Conservation (phyloP, 2,113 vertebrate genomes). For the Lanius ludovicianus region DNA sequence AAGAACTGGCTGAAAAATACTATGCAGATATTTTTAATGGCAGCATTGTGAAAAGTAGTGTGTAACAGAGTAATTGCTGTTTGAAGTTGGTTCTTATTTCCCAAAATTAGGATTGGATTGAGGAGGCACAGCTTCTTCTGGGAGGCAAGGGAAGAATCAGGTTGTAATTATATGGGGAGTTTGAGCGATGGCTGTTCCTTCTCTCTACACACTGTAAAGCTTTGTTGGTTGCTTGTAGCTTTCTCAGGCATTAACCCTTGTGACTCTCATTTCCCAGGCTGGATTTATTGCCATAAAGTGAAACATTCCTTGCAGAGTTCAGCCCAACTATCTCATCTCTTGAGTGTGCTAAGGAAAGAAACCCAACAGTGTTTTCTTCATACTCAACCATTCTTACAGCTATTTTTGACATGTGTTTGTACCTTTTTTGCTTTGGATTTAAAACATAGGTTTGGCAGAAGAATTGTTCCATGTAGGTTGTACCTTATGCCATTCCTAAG, state of each 20-base stretch:
- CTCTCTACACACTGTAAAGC: background rate
- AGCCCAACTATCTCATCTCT: background rate
- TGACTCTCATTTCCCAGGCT: background rate
- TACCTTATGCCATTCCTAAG: background rate
- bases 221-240: background rate
- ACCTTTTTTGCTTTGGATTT: background rate
- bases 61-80: background rate
- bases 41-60: background rate
- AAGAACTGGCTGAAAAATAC: background rate
- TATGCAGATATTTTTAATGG: background rate
- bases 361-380: accelerated
- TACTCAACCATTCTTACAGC: background rate
- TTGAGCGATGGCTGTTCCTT: background rate
- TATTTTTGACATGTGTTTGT: background rate
- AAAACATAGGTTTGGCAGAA: background rate
- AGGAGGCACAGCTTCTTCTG: background rate
- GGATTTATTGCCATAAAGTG: background rate
- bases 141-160: background rate
- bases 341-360: background rate
- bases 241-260: background rate
- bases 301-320: background rate
- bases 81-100: slow-evolving; percentile 2
- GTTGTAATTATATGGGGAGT: background rate
- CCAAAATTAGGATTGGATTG: background rate
- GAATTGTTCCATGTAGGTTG: background rate